Base-by-base conservation (phyloP, 2,797 vertebrate species). In the Pampus argenteus region DNA sequence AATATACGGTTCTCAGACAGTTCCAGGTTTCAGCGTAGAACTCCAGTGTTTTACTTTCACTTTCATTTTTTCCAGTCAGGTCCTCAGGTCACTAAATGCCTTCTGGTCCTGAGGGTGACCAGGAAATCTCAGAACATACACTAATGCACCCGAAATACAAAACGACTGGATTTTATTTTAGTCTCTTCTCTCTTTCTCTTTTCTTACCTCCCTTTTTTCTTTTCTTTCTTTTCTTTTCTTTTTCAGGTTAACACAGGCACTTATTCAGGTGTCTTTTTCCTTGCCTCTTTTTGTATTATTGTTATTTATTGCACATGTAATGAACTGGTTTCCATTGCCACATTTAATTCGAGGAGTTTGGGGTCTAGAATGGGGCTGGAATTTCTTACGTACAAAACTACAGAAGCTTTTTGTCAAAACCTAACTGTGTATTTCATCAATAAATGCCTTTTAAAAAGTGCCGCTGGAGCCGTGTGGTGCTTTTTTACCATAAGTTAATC, bases 371-470 rank as follows among this genome's bases (percentile, higher is more conserved):
- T 47, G 86, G 86, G 88, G 86, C 81, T 92, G 86, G 84, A 90
- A 89, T 94, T 94, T 94, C 91, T 93, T 93, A 91, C 82, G 40
- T 87, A 84, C 88, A 91, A 89, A 93, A 90, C 89, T 91, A 92
- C 88, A 88, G 87, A 91, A 86, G 90, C 91, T 93, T 95, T 29
- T 94, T 93, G 91, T 93, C 92, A 91, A 93, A 92, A 91, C 86
- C 79, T 92, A 89, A 94, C 89, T 94, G 94, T 95, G 94, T 94
- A 95, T 95, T 95, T 95, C 92, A 94, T 94, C 91, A 95, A 95
- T 95, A 95, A 95, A 95, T 94, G 94, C 93, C 93, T 95, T 94
- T 91, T n/a, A n/a, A 81, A 93, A 91, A 92, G 83, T 89, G 79
- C 20, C n/a, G 8, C 18, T 38, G 29, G 2, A 29, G 14, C 15